A percentile compares a stretch with the other conserved stretches of the same genome.
Evolutionary conservation across 2,888 invertebrate species (phyloP).

Genomic region (Tupiocoris notatus): DNA sequence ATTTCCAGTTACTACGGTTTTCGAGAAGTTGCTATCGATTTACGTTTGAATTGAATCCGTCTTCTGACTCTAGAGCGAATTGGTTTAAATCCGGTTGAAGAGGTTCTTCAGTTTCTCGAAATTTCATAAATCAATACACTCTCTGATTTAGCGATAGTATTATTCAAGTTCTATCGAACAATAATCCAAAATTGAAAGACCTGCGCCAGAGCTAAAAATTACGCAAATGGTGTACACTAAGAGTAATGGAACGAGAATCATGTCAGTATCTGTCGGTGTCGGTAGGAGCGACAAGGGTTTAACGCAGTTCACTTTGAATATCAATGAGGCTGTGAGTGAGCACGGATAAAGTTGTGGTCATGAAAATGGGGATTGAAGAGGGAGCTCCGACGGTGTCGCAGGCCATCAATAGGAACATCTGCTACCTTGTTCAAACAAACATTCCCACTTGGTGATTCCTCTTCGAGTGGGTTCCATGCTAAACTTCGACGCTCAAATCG

Average conservation of each 20-base stretch:
- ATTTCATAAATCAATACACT: too few species aligned
- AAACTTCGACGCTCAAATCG: too few species aligned
- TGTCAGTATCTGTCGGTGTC: background rate
- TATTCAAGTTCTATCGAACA: too few species aligned
- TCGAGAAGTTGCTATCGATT: too few species aligned
- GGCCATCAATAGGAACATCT: slow-evolving; percentile 38
- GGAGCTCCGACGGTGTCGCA: background rate
- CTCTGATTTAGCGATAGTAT: too few species aligned
- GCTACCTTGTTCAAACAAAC: slow-evolving; percentile 41
- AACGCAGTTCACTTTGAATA: slow-evolving; percentile 42
- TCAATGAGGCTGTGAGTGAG: slow-evolving; percentile 23
- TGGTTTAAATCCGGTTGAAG: too few species aligned
- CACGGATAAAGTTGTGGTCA: background rate
- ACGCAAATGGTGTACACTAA: background rate
- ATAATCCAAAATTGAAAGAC: too few species aligned
- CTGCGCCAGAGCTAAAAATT: too few species aligned
- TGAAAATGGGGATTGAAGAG: background rate
- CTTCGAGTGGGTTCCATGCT: background rate
- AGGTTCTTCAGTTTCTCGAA: too few species aligned
- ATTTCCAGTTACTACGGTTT: too few species aligned
- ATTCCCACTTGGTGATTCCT: slow-evolving; percentile 21
- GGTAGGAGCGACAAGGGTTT: background rate
- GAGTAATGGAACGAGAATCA: background rate
- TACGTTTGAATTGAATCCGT: too few species aligned
- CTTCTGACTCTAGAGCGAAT: too few species aligned